Conservation (phyloP, 2,797 vertebrate genomes). For the Heliangelus exortis region DNA sequence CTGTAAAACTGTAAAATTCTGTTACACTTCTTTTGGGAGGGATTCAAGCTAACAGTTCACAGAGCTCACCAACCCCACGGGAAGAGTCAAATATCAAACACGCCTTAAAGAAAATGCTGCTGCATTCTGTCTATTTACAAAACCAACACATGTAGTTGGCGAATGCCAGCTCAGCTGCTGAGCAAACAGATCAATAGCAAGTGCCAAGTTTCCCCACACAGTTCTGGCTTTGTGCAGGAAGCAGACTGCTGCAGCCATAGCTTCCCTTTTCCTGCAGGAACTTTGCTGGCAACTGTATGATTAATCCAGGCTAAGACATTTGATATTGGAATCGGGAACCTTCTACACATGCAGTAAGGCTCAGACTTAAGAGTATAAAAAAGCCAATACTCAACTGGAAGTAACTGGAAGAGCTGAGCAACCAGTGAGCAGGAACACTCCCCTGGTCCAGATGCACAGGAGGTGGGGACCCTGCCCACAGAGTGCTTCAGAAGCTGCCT, state of each 20-base stretch:
- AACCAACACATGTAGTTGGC: constrained; percentile 27
- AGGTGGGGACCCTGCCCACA: fast-evolving
- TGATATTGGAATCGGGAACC: not conserved
- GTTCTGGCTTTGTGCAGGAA: constrained; percentile 36
- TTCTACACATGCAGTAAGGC: not conserved
- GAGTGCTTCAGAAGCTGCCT: fast-evolving
- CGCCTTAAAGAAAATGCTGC: constrained; percentile 21
- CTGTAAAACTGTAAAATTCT: constrained; percentile 5
- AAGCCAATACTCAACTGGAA: not conserved
- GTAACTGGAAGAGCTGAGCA: not conserved
- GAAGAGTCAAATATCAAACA: constrained; percentile 38
- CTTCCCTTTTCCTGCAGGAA: constrained; percentile 59
- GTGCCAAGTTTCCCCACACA: constrained; percentile 48
- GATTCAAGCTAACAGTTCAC: constrained; percentile 10
- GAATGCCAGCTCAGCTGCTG: constrained; percentile 41
- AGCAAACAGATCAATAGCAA: constrained; percentile 41
- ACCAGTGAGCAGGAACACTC: not conserved
- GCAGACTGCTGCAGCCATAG: constrained; percentile 43
- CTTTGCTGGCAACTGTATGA: constrained; percentile 18
- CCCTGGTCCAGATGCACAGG: fast-evolving
- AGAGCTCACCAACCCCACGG: constrained; percentile 10
- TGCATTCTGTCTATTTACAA: constrained; percentile 53
- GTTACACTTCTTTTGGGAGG: not conserved
- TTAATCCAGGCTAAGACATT: not conserved
- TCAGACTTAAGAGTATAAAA: not conserved